phyloP scores from a whole-genome alignment of 2,797 vertebrate genomes.

The Gephyroberyx darwinii region DNA sequence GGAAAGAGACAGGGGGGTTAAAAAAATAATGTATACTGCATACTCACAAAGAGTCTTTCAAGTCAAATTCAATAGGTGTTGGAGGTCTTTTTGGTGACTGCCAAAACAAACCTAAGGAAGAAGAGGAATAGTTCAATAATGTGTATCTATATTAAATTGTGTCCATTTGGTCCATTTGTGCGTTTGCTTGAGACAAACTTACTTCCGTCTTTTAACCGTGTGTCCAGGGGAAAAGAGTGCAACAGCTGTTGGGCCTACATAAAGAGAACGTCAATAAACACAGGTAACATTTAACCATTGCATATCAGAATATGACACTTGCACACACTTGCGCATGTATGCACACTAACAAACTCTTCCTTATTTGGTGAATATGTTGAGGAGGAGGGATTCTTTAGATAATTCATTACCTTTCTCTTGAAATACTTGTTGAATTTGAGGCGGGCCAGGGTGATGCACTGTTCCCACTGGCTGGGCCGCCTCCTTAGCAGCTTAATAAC shows the following conservation, averaged over 20 bases:
- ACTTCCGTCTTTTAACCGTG: conserved; percentile 98
- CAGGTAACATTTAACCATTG: neutral
- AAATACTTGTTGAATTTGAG: conserved; percentile 99
- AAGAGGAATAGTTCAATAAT: conserved; percentile 30
- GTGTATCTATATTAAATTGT: too few species aligned
- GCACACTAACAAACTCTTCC: neutral
- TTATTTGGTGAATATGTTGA: neutral
- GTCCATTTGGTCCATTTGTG: neutral
- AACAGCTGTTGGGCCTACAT: conserved; percentile 93
- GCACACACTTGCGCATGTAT: neutral
- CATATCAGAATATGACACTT: neutral
- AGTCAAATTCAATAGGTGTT: conserved; percentile 91
- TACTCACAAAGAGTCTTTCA: conserved; percentile 93
- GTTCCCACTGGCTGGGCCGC: conserved; percentile 90
- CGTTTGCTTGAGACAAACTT: conserved; percentile 71
- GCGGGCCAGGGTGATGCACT: conserved; percentile 90
- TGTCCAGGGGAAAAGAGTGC: conserved; percentile 96
- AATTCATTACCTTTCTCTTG: conserved; percentile 90
- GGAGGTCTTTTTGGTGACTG: conserved; percentile 98
- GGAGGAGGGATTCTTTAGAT: neutral
- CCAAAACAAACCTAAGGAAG: conserved; percentile 94
- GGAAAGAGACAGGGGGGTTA: neutral
- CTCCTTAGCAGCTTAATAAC: conserved; percentile 93
- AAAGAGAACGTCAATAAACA: conserved; percentile 14
- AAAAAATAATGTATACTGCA: neutral